Percentiles rank a stretch among this genome's conserved stretches.
Conservation (phyloP, 2,888 invertebrate genomes). For the Atrina japonica region DNA sequence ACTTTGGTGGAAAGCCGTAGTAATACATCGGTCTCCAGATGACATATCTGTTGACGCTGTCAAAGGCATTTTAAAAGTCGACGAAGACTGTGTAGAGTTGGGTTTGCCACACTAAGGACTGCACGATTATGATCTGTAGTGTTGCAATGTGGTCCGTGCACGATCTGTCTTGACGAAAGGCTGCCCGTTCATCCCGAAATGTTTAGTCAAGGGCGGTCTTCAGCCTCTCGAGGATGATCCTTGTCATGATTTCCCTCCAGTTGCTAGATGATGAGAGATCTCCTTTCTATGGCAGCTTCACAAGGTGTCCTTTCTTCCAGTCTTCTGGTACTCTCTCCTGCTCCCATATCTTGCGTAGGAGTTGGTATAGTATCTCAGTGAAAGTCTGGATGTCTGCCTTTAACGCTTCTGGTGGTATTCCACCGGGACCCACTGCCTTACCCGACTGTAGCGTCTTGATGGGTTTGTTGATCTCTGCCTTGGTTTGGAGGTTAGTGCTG, state of each 20-base stretch:
- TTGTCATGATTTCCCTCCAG: not conserved
- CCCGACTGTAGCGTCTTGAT: conserved; percentile 30
- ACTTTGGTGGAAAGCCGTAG: conserved; percentile 12
- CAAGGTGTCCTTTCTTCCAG: too few species aligned
- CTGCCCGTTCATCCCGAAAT: not conserved
- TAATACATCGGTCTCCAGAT: conserved; percentile 13
- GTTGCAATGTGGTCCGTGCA: not conserved
- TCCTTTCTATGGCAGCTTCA: not conserved
- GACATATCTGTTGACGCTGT: conserved; percentile 17
- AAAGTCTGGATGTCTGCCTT: conserved; percentile 1
- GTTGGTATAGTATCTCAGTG: conserved; percentile 9
- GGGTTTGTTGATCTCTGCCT: conserved; percentile 24
- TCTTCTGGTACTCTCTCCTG: too few species aligned
- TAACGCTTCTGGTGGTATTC: too few species aligned
- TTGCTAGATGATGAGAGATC: not conserved
- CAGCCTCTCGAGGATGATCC: not conserved
- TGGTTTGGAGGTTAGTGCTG: conserved; percentile 10
- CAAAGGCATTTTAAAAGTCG: conserved; percentile 15
- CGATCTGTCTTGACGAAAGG: too few species aligned
- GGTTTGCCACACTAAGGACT: conserved; percentile 6
- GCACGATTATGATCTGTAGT: not conserved
- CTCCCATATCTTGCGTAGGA: conserved; percentile 10
- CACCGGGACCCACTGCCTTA: too few species aligned
- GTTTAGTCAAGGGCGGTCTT: not conserved
- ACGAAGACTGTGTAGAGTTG: conserved; percentile 8